Base-by-base conservation (phyloP, 2,797 vertebrate genomes). In the Vireo griseus region DNA sequence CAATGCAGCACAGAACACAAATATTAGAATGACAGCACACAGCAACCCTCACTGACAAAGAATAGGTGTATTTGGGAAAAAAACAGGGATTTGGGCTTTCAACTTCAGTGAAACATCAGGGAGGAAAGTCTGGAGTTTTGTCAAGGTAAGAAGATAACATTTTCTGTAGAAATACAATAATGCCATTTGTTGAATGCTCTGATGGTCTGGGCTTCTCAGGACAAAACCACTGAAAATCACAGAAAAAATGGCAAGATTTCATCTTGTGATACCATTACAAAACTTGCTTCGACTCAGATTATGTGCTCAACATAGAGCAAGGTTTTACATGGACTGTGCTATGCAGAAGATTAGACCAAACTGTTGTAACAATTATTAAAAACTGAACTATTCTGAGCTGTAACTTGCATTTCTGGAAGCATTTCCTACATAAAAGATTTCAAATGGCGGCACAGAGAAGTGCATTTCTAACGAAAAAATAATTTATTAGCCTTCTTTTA, bases 21-120 rank as follows among this genome's bases (percentile, higher is more conserved):
- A 90, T 71, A 92, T 80, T 68, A 81, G 92, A 88, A 86, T 93
- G 92, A 95, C 62, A 95, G 69, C 45, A 75, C 31, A 52, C 29
- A 86, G 90, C 39, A 92, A 37, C 16, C 40, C 26, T 69, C 44
- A 6, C 52, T 66, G n/a, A 85, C 37, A 82, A 93, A 87, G 71
- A 75, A 85, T 17, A 76, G 63, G 33, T 69, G 18, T 39, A 52
- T 58, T 33, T 47, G 45, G 13, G 5, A 55, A 76, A 86, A 80
- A 65, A 57, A 0, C 13, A 51, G 28, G 8, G n/a, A 69, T 28
- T 66, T 58, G 1, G 7, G 33, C n/a, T 71, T 82, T 76, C 48
- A 28, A 67, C 17, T 90, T 79, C 55, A 48, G 10, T 44, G 26
- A 75, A 92, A 81, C 47, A 17, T 5, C 22, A 45, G 10, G 68